Evolutionary conservation across 2,888 invertebrate genomes (phyloP).

Genomic region (Drymonia ruficornis): DNA sequence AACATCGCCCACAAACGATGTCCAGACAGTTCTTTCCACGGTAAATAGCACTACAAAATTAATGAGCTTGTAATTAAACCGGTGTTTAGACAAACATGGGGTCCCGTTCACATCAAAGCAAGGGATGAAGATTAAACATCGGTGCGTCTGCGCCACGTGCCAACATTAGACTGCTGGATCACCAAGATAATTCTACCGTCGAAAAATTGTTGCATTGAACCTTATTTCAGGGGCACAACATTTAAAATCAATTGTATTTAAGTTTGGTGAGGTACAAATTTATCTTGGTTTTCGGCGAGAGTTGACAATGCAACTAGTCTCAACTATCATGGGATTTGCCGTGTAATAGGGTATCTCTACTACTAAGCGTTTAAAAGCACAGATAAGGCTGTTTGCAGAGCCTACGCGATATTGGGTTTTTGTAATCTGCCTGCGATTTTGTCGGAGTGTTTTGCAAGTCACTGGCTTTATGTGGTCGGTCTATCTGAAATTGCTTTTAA

Average conservation of each 20-base stretch:
- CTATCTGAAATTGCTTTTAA: neutral
- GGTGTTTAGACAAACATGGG: conserved; percentile 78
- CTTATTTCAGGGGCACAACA: conserved; percentile 26
- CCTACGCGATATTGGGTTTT: conserved; percentile 53
- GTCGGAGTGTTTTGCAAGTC: conserved; percentile 28
- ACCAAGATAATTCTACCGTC: conserved; percentile 34
- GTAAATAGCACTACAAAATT: conserved; percentile 81
- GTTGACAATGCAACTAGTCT: conserved; percentile 78
- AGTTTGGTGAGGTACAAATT: conserved; percentile 14
- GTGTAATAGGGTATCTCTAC: conserved; percentile 72
- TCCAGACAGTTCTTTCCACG: conserved; percentile 42
- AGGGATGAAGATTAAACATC: conserved; percentile 74
- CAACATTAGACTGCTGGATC: conserved; percentile 61
- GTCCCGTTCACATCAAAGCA: conserved; percentile 72
- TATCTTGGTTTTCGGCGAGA: conserved; percentile 48
- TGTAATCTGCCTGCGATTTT: conserved; percentile 43
- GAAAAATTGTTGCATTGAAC: neutral
- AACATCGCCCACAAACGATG: conserved; percentile 21
- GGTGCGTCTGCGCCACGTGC: conserved; percentile 80
- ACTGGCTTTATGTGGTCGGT: conserved; percentile 7
- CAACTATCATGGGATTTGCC: conserved; percentile 79
- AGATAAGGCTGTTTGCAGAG: conserved; percentile 58
- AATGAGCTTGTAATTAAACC: conserved; percentile 81
- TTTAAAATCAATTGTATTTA: conserved; percentile 23
- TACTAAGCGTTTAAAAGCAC: conserved; percentile 61